These are phyloP conservation scores for Chrysina gloriosa DNA, from an alignment of 2,888 invertebrate genomes.

Conservation along the genomic window DNA sequence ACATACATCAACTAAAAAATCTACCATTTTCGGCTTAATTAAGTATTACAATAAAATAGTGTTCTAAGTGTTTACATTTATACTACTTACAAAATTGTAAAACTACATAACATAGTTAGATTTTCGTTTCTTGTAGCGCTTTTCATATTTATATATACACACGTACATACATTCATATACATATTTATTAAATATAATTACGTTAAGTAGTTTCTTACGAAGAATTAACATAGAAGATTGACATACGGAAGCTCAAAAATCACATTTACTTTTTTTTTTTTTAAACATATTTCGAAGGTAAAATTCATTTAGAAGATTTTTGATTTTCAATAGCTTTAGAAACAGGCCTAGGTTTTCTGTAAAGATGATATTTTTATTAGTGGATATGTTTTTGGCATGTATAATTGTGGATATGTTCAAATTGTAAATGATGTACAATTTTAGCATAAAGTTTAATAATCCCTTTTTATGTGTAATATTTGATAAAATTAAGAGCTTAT, in stretches of 20 bases:
- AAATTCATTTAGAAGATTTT: constrained; percentile 9
- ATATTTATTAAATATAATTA: constrained; percentile 31
- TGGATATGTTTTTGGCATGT: background rate
- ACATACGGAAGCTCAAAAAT: constrained; percentile 59
- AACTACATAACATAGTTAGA: constrained; percentile 25
- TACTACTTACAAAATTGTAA: constrained; percentile 16
- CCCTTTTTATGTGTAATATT: too few species aligned
- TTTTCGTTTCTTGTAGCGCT: constrained; percentile 47
- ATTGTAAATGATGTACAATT: too few species aligned
- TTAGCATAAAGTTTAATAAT: too few species aligned
- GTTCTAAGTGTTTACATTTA: constrained; percentile 8
- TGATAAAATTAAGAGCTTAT: too few species aligned
- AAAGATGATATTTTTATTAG: background rate
- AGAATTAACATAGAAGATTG: constrained; percentile 17
- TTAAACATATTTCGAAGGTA: constrained; percentile 35
- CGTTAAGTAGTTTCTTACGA: constrained; percentile 10
- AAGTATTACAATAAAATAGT: background rate
- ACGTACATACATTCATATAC: constrained; percentile 22
- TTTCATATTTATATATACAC: constrained; percentile 44
- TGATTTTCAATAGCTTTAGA: constrained; percentile 9
- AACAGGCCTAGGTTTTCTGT: background rate
- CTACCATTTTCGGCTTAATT: constrained; percentile 17
- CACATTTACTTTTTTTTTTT: constrained; percentile 56
- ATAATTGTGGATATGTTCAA: background rate
- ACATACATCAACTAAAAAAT: constrained; percentile 7